These are phyloP conservation scores for Nymphalis urticae DNA, from an alignment of 2,888 invertebrate species.

Conservation along the genomic window DNA sequence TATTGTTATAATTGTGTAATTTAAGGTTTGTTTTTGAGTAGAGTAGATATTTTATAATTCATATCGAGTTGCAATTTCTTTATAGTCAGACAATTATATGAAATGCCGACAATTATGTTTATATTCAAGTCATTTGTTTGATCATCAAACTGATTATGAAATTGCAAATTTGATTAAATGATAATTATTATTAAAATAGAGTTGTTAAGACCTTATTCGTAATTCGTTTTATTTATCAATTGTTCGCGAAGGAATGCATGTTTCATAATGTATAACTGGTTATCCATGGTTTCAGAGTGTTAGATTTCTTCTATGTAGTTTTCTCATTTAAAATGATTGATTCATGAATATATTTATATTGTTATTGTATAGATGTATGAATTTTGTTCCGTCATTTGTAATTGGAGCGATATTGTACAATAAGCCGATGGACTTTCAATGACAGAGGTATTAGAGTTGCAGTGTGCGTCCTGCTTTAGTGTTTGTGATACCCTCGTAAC, in stretches of 20 bases:
- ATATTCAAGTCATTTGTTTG: slow-evolving; percentile 14
- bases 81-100: background rate
- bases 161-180: slow-evolving; percentile 24
- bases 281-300: slow-evolving; percentile 69
- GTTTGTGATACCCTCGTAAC: slow-evolving; percentile 59
- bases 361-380: slow-evolving; percentile 74
- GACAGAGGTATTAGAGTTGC: slow-evolving; percentile 63
- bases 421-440: slow-evolving; percentile 80
- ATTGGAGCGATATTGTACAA: slow-evolving; percentile 72
- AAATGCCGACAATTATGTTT: slow-evolving; percentile 1
- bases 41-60: slow-evolving; percentile 14
- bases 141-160: slow-evolving; percentile 25
- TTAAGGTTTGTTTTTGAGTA: slow-evolving; percentile 18
- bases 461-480: slow-evolving; percentile 70
- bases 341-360: slow-evolving; percentile 72
- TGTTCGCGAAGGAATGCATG: slow-evolving; percentile 26
- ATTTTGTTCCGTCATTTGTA: slow-evolving; percentile 72
- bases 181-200: slow-evolving; percentile 26
- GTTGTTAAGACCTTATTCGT: slow-evolving; percentile 28
- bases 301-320: slow-evolving; percentile 74
- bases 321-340: slow-evolving; percentile 72
- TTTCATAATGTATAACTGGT: slow-evolving; percentile 51
- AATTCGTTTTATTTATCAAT: slow-evolving; percentile 25
- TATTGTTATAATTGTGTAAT: slow-evolving; percentile 18
- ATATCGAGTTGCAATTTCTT: slow-evolving; percentile 17